Conservation (phyloP, 1,140 invertebrate genomes). For the Tetragnatha versicolor region DNA sequence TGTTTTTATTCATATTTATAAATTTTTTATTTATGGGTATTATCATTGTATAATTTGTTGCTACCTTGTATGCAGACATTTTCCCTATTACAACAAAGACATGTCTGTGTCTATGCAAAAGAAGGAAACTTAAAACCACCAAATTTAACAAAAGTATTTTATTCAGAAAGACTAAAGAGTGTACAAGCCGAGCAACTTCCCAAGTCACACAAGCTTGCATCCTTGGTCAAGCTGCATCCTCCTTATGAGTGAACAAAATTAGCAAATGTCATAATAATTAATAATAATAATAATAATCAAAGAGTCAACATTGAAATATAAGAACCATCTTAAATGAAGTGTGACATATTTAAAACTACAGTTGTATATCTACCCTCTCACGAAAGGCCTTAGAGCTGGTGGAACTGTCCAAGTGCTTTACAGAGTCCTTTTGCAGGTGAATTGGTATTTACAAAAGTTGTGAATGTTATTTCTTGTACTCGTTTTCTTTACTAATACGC, state of each 20-base stretch:
- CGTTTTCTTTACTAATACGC: too few species aligned
- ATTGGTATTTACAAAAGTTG: constrained; percentile 23
- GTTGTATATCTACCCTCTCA: constrained; percentile 38
- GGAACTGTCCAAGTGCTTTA: constrained; percentile 7
- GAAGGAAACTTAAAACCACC: too few species aligned
- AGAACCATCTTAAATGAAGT: constrained; percentile 21
- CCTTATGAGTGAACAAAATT: constrained; percentile 24
- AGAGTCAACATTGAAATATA: constrained; percentile 45
- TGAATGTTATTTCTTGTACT: too few species aligned
- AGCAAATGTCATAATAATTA: constrained; percentile 47
- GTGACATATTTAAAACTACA: constrained; percentile 35
- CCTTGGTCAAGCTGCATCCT: constrained; percentile 7
- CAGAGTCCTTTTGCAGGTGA: constrained; percentile 8
- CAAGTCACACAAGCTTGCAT: background rate
- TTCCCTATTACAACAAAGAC: too few species aligned
- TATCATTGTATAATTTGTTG: background rate
- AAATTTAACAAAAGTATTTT: constrained; percentile 49
- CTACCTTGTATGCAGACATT: constrained; percentile 63
- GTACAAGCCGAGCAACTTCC: constrained; percentile 32
- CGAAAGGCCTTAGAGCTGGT: constrained; percentile 32
- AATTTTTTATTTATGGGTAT: background rate
- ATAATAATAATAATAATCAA: too few species aligned
- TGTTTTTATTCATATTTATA: background rate
- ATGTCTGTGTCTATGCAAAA: too few species aligned
- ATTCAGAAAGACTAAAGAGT: constrained; percentile 50